phyloP scores from a whole-genome alignment of 2,888 invertebrate genomes.

The Lydus trimaculatus region DNA sequence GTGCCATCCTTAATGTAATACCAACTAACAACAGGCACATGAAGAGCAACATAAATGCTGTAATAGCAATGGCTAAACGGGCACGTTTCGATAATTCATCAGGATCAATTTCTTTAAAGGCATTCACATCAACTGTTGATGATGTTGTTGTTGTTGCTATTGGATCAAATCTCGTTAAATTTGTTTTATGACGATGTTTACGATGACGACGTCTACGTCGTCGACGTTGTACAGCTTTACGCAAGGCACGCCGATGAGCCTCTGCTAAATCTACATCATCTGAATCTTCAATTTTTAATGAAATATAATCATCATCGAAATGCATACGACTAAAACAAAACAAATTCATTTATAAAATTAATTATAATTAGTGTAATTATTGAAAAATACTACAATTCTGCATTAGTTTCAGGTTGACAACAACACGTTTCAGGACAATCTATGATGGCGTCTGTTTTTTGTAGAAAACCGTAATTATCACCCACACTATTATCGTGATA shows the following conservation, averaged over 20 bases:
- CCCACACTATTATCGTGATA: constrained; percentile 35
- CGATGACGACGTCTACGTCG: constrained; percentile 47
- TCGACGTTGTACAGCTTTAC: constrained; percentile 40
- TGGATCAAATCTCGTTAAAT: constrained; percentile 28
- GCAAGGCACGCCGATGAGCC: constrained; percentile 48
- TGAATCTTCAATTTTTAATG: constrained; percentile 61
- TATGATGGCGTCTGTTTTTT: background rate
- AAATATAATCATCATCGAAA: constrained; percentile 64
- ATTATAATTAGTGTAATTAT: background rate
- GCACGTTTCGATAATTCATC: constrained; percentile 85
- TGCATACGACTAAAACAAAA: constrained; percentile 55
- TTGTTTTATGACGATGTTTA: constrained; percentile 50
- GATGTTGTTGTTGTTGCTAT: constrained; percentile 33
- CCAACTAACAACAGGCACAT: constrained; percentile 91
- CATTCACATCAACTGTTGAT: constrained; percentile 34
- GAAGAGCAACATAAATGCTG: constrained; percentile 85
- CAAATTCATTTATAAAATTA: constrained; percentile 8
- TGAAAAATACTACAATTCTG: constrained; percentile 35
- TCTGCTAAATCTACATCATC: constrained; percentile 56
- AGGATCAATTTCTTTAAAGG: constrained; percentile 64
- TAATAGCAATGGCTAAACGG: constrained; percentile 90
- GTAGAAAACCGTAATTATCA: constrained; percentile 16
- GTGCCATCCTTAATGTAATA: constrained; percentile 91
- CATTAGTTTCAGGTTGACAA: constrained; percentile 37
- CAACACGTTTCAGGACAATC: constrained; percentile 35